Conservation (phyloP, 2,113 vertebrate genomes). For the Gallinago undulata region DNA sequence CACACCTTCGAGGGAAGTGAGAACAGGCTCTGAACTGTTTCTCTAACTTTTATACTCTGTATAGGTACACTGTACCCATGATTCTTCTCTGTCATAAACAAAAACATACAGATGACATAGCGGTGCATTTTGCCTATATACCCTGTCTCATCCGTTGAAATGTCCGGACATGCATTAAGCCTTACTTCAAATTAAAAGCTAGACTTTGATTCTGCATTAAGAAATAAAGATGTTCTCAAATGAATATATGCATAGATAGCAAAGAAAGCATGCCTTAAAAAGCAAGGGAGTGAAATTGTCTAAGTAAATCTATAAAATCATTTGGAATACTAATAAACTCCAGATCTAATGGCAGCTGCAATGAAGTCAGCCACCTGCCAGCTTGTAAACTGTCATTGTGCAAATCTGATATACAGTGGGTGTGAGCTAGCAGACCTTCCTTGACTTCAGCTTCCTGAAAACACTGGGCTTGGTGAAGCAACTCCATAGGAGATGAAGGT, state of each 20-base stretch:
- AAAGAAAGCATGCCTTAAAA: background rate
- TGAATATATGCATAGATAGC: background rate
- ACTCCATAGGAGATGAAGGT: background rate
- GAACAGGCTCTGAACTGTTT: background rate
- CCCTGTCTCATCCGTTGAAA: background rate
- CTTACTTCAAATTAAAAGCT: background rate
- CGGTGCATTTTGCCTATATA: background rate
- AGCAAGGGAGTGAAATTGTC: background rate
- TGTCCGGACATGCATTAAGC: background rate
- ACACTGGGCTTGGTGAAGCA: background rate
- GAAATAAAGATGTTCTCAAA: background rate
- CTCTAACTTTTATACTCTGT: background rate
- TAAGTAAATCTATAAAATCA: background rate
- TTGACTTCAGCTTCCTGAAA: background rate
- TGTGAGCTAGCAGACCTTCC: background rate
- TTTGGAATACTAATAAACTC: background rate
- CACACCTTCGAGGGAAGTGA: background rate
- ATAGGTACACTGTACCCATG: background rate
- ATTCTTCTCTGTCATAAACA: background rate
- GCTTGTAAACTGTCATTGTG: background rate
- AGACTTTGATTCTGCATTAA: background rate
- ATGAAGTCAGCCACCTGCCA: background rate
- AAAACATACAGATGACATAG: background rate
- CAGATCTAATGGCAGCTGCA: background rate
- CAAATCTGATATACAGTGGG: background rate